phyloP scores from a whole-genome alignment of 2,113 vertebrate genomes.

The Calonectris borealis region DNA sequence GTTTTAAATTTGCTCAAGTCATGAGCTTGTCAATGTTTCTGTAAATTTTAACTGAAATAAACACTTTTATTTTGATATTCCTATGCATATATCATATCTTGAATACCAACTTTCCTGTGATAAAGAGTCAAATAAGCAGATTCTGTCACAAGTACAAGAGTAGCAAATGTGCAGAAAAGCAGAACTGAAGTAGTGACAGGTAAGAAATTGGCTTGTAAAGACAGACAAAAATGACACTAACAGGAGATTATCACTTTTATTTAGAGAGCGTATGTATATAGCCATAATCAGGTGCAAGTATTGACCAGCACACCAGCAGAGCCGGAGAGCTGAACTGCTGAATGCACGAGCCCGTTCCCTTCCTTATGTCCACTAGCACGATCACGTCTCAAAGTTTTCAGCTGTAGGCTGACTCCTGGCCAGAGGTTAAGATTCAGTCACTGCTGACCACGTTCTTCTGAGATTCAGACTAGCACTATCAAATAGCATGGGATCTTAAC shows the following conservation, averaged over 20 bases:
- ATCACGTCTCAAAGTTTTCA: neutral
- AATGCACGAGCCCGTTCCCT: neutral
- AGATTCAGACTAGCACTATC: neutral
- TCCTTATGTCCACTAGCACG: neutral
- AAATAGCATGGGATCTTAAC: too few relatives aligned
- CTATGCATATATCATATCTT: neutral
- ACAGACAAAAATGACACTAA: neutral
- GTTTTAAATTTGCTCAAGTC: neutral
- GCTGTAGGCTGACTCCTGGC: neutral
- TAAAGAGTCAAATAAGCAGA: neutral
- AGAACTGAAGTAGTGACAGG: neutral
- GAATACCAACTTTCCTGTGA: neutral
- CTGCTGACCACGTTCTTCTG: neutral
- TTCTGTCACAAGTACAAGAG: too few relatives aligned
- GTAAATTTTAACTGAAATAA: neutral
- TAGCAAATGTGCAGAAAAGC: neutral
- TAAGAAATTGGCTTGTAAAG: neutral
- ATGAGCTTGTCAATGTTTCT: neutral
- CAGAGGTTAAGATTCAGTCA: neutral
- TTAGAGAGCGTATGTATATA: accelerated
- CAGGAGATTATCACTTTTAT: neutral
- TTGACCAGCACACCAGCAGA: neutral
- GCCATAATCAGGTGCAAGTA: neutral
- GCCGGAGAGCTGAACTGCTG: neutral
- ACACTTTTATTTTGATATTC: neutral